Conservation (phyloP, 2,797 vertebrate species). For the Gymnocypris eckloni region DNA sequence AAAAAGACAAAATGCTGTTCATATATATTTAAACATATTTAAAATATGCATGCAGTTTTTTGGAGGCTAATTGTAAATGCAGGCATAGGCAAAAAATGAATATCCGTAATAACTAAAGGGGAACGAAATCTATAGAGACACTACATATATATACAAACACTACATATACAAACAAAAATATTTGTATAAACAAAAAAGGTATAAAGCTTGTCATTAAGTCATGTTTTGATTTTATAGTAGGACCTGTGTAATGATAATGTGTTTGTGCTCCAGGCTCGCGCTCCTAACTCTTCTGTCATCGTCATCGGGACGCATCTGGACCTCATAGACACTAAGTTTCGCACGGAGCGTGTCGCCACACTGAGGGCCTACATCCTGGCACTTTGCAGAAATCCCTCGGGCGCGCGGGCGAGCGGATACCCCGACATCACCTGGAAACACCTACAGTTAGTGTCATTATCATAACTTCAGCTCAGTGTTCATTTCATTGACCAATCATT, state of each 20-base stretch:
- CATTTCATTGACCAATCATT: too few relatives aligned
- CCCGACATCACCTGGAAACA: constrained; percentile 94
- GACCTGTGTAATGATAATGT: not conserved
- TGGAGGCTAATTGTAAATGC: not conserved
- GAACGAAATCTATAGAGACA: too few relatives aligned
- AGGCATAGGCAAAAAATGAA: not conserved
- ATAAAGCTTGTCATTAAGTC: not conserved
- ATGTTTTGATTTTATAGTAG: not conserved
- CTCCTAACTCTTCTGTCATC: constrained; percentile 91
- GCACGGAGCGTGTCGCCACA: constrained; percentile 90
- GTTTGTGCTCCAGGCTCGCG: constrained; percentile 83
- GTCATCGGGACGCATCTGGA: constrained; percentile 96
- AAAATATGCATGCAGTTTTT: not conserved
- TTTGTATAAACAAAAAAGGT: not conserved
- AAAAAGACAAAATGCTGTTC: not conserved
- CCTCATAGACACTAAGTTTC: constrained; percentile 92
- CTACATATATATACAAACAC: too few relatives aligned
- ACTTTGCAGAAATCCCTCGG: constrained; percentile 91
- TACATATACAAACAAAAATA: not conserved
- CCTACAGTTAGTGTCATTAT: constrained; percentile 83
- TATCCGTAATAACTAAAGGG: not conserved
- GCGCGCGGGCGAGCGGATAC: constrained; percentile 90
- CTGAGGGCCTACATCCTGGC: constrained; percentile 92
- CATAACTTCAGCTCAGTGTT: not conserved
- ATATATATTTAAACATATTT: not conserved